Evolutionary conservation across 2,113 vertebrate species (phyloP), one percentile per base, ranked within the genome.

Genomic region (Blennius ocellaris): DNA sequence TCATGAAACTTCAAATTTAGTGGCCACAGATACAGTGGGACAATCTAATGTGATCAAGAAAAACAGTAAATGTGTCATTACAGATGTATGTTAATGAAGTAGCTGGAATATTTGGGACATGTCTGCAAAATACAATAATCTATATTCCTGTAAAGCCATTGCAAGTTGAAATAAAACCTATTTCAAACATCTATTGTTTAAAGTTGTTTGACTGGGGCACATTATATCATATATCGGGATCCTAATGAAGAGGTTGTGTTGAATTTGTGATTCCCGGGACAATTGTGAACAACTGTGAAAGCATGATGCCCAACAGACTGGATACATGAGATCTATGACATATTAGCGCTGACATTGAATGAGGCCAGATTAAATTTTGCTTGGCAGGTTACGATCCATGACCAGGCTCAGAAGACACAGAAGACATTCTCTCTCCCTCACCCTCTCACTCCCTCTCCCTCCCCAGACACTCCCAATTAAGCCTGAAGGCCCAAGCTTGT

Each of bases 391-490:
- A 54, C 10, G 30, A 75, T 56, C n/a, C 47, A n/a, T 45, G 38
- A 43, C 53, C 30, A 16, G 40, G 17, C 40, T 52, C 47, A 69
- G 48, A 10, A 36, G 41, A 57, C 45, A 59, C 47, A 69, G 48
- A 10, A 36, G 41, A 57, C 45, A 59, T 48, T 78, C 56, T 47
- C 47, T 70, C 55, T 68, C 69, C 63, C 50, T 64, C 15, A 15
- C 49, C 48, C 43, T 16, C 49, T 47, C 47, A 67, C 55, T 64
- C 21, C 15, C 49, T 52, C 43, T 16, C 49, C 66, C 61, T 64
- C 47, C 65, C 53, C 70, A 83, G 73, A 87, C 77, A 59, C 51
- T 62, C 63, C 83, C 89, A 91, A 92, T 92, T 91, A 93, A 81
- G 69, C 83, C 80, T 76, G 84, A 80, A 85, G 83, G 63, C 38